These are phyloP conservation scores for Heterotilapia buettikoferi DNA, from an alignment of 2,113 vertebrate species.

Conservation along the genomic window DNA sequence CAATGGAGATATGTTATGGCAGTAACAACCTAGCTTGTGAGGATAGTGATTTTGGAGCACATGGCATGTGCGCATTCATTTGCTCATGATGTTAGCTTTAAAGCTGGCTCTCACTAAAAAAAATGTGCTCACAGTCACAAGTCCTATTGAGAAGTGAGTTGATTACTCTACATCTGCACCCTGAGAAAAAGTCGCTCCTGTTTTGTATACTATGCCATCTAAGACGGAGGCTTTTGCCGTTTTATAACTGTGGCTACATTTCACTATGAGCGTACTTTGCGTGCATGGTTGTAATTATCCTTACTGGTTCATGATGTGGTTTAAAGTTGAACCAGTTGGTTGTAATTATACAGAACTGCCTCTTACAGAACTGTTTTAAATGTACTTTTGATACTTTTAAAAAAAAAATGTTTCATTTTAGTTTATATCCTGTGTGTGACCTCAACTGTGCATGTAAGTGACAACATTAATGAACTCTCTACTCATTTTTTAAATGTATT, in stretches of 20 bases:
- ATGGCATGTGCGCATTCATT: not conserved
- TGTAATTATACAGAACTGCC: not conserved
- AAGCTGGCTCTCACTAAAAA: not conserved
- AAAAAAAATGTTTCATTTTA: not conserved
- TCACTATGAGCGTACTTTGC: not conserved
- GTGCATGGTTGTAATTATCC: not conserved
- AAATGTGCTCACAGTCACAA: not conserved
- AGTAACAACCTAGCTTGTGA: not conserved
- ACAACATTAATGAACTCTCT: not conserved
- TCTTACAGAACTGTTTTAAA: not conserved
- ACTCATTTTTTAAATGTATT: not conserved
- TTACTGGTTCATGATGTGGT: not conserved
- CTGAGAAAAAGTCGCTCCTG: not conserved
- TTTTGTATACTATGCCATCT: not conserved
- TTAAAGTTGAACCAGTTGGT: not conserved
- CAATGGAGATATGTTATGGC: not conserved
- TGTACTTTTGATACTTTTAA: not conserved
- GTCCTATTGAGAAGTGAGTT: not conserved
- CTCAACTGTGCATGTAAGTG: not conserved
- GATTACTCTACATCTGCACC: not conserved
- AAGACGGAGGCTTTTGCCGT: not conserved
- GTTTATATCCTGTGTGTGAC: not conserved
- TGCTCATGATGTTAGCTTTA: not conserved
- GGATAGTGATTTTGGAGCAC: not conserved
- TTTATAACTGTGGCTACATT: not conserved